Percentiles rank a stretch among this genome's conserved stretches.
Evolutionary conservation across 2,888 invertebrate species (phyloP).

Genomic region (Andrena hattorfiana): DNA sequence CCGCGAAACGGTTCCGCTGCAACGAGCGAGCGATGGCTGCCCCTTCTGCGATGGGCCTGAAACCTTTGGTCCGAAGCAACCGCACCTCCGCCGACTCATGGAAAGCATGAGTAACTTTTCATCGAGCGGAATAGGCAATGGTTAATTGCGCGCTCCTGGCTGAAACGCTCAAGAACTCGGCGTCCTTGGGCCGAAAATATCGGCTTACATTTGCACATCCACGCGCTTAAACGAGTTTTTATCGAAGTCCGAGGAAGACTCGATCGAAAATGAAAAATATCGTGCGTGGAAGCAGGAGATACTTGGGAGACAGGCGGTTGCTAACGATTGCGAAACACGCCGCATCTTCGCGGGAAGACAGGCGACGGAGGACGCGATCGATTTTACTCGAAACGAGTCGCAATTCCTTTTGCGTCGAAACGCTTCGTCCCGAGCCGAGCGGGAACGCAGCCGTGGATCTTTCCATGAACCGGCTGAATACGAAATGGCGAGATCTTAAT

Average conservation of each 20-base stretch:
- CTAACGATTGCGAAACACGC: slow-evolving; percentile 17
- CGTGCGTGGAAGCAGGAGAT: background rate
- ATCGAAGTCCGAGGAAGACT: background rate
- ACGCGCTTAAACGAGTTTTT: background rate
- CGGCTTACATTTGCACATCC: background rate
- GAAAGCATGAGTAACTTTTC: background rate
- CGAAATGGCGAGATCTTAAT: background rate
- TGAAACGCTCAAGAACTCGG: slow-evolving; percentile 1
- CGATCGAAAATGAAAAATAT: background rate
- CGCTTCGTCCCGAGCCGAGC: background rate
- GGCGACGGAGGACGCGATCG: slow-evolving; percentile 29
- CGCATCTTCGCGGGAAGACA: slow-evolving; percentile 1
- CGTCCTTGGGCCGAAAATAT: slow-evolving; percentile 34
- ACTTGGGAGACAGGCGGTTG: background rate
- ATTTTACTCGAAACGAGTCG: slow-evolving; percentile 45
- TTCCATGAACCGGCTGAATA: background rate
- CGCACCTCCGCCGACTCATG: background rate
- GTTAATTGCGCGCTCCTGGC: background rate
- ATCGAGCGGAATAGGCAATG: background rate
- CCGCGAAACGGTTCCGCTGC: background rate
- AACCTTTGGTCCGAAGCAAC: slow-evolving; percentile 6
- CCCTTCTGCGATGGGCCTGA: slow-evolving; percentile 1
- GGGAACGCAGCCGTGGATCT: background rate
- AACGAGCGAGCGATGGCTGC: background rate
- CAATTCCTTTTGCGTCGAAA: slow-evolving; percentile 38